Percentiles rank a stretch among this genome's conserved stretches.
These are phyloP conservation scores for Psix sp. DNA, from an alignment of 1,140 invertebrate species.

Conservation along the genomic window DNA sequence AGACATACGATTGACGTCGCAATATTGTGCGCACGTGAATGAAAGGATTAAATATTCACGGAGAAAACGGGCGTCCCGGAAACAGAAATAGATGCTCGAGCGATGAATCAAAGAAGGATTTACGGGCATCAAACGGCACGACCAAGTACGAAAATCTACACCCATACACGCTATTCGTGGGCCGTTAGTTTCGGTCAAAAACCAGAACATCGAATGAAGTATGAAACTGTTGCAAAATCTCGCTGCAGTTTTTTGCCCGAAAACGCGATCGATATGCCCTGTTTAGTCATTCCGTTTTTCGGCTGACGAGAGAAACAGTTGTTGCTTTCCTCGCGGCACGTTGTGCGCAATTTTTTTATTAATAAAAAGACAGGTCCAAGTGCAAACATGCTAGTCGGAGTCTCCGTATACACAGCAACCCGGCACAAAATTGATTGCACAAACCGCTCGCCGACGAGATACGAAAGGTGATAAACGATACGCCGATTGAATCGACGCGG, in stretches of 20 bases:
- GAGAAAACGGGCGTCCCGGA: conserved; percentile 12
- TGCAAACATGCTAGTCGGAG: conserved; percentile 7
- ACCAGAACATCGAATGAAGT: too few species aligned
- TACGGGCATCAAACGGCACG: conserved; percentile 31
- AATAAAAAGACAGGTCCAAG: conserved; percentile 20
- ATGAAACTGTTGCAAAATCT: too few species aligned
- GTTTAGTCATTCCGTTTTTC: too few species aligned
- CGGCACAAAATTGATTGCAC: conserved; percentile 37
- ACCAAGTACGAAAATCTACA: conserved; percentile 37
- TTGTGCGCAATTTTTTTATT: conserved; percentile 28
- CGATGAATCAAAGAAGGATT: conserved; percentile 46
- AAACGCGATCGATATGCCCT: too few species aligned
- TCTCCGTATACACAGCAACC: conserved; percentile 44
- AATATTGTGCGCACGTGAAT: conserved; percentile 44
- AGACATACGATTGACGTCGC: conserved; percentile 23
- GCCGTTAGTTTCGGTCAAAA: conserved; percentile 39
- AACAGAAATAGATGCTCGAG: conserved; percentile 12
- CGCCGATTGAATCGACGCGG: conserved; percentile 45
- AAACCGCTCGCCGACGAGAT: conserved; percentile 30
- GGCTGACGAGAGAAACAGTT: too few species aligned
- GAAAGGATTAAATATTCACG: conserved; percentile 41
- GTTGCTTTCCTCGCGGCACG: too few species aligned
- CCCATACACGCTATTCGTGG: conserved; percentile 39
- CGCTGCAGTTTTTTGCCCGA: too few species aligned
- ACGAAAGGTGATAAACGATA: conserved; percentile 52